Percentiles rank a stretch among this genome's conserved stretches.
Evolutionary conservation across 2,113 vertebrate species (phyloP).

Genomic region (Nyctereutes procyonoides): DNA sequence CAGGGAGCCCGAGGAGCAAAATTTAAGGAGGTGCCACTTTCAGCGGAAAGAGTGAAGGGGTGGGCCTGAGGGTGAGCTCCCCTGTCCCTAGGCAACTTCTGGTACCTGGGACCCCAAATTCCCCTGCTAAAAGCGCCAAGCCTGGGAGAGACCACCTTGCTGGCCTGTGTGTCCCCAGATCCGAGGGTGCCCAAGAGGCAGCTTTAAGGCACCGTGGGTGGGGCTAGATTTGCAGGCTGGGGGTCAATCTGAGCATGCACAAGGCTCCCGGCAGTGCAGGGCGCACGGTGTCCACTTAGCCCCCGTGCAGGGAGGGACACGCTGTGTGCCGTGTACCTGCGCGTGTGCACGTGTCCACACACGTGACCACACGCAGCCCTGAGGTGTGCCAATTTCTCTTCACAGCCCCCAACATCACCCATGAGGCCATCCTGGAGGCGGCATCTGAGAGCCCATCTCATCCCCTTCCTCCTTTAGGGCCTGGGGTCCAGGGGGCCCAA

Average conservation of each 20-base stretch:
- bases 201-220: background rate
- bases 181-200: background rate
- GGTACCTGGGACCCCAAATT: background rate
- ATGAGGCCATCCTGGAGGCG: background rate
- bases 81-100: background rate
- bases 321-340: too few species aligned
- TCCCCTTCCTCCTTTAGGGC: background rate
- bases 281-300: fast-evolving
- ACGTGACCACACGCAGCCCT: fast-evolving
- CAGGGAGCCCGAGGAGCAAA: background rate
- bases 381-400: background rate
- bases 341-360: background rate
- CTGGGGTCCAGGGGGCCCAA: background rate
- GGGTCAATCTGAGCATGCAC: fast-evolving
- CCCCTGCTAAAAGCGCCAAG: background rate
- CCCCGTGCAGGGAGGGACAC: too few species aligned
- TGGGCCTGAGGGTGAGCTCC: background rate
- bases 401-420: background rate
- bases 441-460: background rate
- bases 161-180: background rate
- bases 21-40: background rate
- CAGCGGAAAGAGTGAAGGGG: background rate
- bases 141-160: background rate
- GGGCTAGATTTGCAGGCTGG: background rate
- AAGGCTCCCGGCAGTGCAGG: background rate